These are phyloP conservation scores for Xestia sexstrigata DNA, from an alignment of 2,888 invertebrate genomes.

Conservation along the genomic window DNA sequence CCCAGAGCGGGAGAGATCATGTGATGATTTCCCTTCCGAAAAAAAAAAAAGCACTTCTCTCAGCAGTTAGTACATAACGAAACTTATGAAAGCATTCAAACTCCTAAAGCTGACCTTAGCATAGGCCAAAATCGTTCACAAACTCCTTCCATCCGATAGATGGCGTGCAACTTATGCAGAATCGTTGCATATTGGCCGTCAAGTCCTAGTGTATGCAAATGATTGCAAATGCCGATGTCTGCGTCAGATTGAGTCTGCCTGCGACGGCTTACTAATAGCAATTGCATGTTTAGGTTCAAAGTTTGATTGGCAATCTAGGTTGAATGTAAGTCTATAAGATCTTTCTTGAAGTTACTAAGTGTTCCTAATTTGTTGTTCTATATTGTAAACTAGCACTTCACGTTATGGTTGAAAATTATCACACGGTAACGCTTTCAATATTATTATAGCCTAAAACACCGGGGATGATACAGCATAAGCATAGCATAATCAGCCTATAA, in stretches of 20 bases:
- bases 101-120: not conserved
- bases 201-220: constrained; percentile 41
- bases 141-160: constrained; percentile 8
- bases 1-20: too few species aligned
- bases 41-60: not conserved
- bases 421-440: not conserved
- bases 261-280: constrained; percentile 30
- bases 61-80: not conserved
- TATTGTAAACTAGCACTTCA: not conserved
- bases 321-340: not conserved
- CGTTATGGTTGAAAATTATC: not conserved
- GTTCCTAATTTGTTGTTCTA: not conserved
- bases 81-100: not conserved
- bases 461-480: too few species aligned
- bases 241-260: constrained; percentile 10
- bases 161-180: constrained; percentile 24
- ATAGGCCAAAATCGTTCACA: not conserved
- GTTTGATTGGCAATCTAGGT: constrained; percentile 53
- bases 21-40: too few species aligned
- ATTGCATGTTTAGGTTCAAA: constrained; percentile 28
- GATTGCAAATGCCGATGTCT: constrained; percentile 49
- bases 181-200: constrained; percentile 38
- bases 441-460: not conserved
- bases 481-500: too few species aligned
- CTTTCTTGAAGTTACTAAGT: constrained; percentile 11